Evolutionary conservation across 2,113 vertebrate genomes (phyloP).

Genomic region (Atrichornis clamosus): DNA sequence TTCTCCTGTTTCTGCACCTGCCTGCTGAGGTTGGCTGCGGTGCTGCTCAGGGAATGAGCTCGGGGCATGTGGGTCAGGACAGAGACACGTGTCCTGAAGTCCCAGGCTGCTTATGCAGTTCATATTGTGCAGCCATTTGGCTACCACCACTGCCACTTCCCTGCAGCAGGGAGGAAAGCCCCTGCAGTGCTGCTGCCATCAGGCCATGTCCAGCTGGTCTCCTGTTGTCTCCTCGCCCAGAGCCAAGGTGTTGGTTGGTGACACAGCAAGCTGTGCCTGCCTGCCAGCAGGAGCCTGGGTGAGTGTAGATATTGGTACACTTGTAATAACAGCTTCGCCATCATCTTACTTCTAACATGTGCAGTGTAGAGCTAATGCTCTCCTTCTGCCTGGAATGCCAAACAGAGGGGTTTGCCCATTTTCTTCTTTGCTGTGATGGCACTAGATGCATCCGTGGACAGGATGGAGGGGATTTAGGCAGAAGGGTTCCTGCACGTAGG

Average conservation of each 20-base stretch:
- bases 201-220: neutral
- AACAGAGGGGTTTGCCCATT: neutral
- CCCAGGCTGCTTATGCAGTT: neutral
- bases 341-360: neutral
- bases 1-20: neutral
- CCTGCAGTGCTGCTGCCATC: neutral
- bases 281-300: neutral
- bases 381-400: neutral
- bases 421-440: neutral
- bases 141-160: accelerated
- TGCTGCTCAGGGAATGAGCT: neutral
- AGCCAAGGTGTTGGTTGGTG: neutral
- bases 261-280: neutral
- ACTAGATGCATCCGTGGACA: neutral
- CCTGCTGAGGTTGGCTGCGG: neutral
- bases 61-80: neutral
- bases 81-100: neutral
- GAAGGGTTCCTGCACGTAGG: neutral
- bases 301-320: neutral
- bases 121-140: neutral
- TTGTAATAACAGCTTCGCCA: neutral
- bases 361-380: neutral
- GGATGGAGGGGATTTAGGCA: neutral
- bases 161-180: neutral
- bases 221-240: neutral